A percentile compares a stretch with the other conserved stretches of the same genome.
These are phyloP conservation scores for Arctocebus calabarensis DNA, from an alignment of 2,797 vertebrate species.

Conservation along the genomic window DNA sequence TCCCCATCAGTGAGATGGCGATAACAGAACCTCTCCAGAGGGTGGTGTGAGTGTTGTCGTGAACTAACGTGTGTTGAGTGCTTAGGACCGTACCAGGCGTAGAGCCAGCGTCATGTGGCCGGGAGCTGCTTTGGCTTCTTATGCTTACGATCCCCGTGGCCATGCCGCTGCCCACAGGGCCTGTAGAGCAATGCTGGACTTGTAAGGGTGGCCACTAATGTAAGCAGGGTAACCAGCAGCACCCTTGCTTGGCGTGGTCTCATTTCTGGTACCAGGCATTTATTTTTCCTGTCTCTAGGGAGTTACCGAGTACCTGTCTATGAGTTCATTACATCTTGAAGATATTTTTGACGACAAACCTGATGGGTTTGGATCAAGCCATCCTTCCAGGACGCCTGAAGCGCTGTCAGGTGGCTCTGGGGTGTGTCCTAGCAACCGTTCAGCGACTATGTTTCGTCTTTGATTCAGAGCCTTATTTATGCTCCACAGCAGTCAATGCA, in stretches of 20 bases:
- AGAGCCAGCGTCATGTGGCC: background rate
- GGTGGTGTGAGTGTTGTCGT: background rate
- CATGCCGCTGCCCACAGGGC: background rate
- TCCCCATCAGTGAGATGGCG: background rate
- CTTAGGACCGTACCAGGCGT: background rate
- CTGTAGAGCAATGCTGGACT: background rate
- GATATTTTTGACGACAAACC: background rate
- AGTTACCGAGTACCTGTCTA: background rate
- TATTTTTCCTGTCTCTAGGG: background rate
- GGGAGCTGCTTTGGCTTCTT: too few relatives aligned
- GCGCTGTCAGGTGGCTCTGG: background rate
- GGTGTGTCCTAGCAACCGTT: background rate
- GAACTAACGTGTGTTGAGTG: background rate
- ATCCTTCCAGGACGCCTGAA: background rate
- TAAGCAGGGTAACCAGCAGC: background rate
- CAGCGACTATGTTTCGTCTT: background rate
- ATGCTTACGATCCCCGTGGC: background rate
- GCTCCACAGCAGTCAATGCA: accelerated
- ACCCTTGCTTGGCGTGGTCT: background rate
- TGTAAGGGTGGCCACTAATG: background rate
- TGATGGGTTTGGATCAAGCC: background rate
- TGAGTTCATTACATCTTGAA: background rate
- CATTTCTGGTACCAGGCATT: background rate
- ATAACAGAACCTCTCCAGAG: background rate
- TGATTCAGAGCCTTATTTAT: background rate